These are phyloP conservation scores for Apteryx owenii DNA, from an alignment of 2,113 vertebrate species.

Conservation along the genomic window DNA sequence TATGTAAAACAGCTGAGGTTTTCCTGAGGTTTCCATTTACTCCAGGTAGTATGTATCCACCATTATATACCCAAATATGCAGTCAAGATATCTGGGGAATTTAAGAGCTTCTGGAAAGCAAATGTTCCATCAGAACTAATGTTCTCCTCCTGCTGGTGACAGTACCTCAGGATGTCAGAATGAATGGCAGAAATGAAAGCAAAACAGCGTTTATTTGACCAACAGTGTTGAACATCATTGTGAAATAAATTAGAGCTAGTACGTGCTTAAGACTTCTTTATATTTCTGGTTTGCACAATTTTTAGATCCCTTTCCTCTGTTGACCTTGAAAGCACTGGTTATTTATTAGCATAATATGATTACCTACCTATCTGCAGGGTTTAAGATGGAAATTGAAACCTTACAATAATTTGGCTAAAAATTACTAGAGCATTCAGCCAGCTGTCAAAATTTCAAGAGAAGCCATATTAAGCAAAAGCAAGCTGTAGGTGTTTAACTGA, in stretches of 20 bases:
- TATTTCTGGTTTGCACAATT: conserved; percentile 5
- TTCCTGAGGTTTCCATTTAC: not conserved
- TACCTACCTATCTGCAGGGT: conserved; percentile 48
- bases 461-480: conserved; percentile 53
- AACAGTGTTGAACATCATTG: conserved; percentile 1
- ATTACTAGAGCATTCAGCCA: conserved; percentile 61
- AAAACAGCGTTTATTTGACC: conserved; percentile 51
- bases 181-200: conserved; percentile 52
- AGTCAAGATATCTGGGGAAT: not conserved
- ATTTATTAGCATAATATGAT: conserved; percentile 68
- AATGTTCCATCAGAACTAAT: not conserved
- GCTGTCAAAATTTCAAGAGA: conserved; percentile 67
- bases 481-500: conserved; percentile 52
- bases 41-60: not conserved
- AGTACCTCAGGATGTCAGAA: not conserved
- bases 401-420: conserved; percentile 71
- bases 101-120: not conserved
- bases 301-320: conserved; percentile 20
- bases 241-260: conserved; percentile 34
- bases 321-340: conserved; percentile 57
- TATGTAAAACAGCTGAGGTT: not conserved
- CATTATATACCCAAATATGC: not conserved
- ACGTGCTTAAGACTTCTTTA: not conserved
- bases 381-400: conserved; percentile 68
- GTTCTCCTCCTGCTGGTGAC: not conserved